Conservation (phyloP, 2,797 vertebrate genomes). For the Hephaestus fuliginosus region DNA sequence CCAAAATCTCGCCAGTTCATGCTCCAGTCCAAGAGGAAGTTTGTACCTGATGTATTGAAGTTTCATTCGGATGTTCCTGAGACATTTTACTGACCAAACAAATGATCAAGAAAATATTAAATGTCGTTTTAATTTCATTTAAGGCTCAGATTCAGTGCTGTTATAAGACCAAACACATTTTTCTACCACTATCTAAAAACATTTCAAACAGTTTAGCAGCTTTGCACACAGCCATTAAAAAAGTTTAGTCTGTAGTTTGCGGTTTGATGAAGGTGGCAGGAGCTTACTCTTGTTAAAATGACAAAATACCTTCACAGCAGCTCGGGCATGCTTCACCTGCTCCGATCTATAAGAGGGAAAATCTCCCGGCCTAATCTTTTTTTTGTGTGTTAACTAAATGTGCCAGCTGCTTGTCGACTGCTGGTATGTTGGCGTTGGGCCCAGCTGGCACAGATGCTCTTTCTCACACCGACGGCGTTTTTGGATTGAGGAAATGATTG, state of each 20-base stretch:
- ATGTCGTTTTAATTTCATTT: too few relatives aligned
- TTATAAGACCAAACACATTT: neutral
- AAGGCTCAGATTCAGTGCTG: too few relatives aligned
- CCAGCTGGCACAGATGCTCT: conserved; percentile 3
- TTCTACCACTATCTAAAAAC: neutral
- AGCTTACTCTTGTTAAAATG: neutral
- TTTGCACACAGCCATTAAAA: neutral
- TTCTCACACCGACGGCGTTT: neutral
- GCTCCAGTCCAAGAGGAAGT: too few relatives aligned
- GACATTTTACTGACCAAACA: neutral
- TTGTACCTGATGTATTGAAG: too few relatives aligned
- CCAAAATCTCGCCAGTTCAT: too few relatives aligned
- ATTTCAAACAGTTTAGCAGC: neutral
- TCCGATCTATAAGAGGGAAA: neutral
- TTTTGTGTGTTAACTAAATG: neutral
- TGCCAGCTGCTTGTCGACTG: neutral
- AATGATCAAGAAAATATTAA: too few relatives aligned
- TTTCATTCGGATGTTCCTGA: too few relatives aligned
- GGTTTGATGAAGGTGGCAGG: neutral
- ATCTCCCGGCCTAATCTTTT: neutral
- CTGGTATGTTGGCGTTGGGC: conserved; percentile 20
- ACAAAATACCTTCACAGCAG: neutral
- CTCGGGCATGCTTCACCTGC: neutral
- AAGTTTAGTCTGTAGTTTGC: neutral
- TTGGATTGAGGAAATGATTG: neutral